Base-by-base conservation (phyloP, 2,888 invertebrate genomes). In the Trisateles emortualis region DNA sequence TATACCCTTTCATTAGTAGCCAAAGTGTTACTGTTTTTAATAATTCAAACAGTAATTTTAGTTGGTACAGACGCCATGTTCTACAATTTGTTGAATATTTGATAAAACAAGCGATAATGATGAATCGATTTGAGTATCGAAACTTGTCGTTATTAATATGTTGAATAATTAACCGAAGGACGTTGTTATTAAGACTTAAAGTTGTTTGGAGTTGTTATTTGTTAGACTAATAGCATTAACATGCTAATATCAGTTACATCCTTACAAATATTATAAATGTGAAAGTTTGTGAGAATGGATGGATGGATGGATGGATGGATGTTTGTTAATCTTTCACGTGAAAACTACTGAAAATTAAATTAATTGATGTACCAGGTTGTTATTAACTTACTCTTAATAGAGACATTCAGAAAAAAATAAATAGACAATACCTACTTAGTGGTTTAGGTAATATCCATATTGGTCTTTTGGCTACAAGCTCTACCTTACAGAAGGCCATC, bases 31-130 rank as follows among this genome's bases (percentile, higher is more conserved):
- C 13, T 11, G 32, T 11, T 39, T 14, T 36, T 13, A 40, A 13
- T 40, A 10, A 43, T 33, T 33, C 32, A 19, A 33, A 33, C 19
- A 43, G 9, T n/a, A 43, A 43, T 19, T 33, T 11, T 22, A 33
- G 13, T 43, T 43, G 16, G 32, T 29, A 17, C 17, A 13, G 14
- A 14, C 14, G 9, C n/a, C 32, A 1, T 24, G 13, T 40, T 39
- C 13, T 6, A 46, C 16, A 33, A 22, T 45, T 33, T 17, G 10
- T 16, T 36, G 11, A 47, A 42, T 51, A 51, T 39, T 51, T 44
- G 11, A 51, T 44, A 38, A 2, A 5, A 17, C 11, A 33, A 38
- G 40, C 33, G 17, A 41, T 41, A 41, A 35, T 48, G 24, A 35
- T 17, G 35, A 26, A 40, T 48, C 33, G 33, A 41, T 35, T 9